Conservation (phyloP, 2,797 vertebrate genomes). For the Acrossocheilus fasciatus region DNA sequence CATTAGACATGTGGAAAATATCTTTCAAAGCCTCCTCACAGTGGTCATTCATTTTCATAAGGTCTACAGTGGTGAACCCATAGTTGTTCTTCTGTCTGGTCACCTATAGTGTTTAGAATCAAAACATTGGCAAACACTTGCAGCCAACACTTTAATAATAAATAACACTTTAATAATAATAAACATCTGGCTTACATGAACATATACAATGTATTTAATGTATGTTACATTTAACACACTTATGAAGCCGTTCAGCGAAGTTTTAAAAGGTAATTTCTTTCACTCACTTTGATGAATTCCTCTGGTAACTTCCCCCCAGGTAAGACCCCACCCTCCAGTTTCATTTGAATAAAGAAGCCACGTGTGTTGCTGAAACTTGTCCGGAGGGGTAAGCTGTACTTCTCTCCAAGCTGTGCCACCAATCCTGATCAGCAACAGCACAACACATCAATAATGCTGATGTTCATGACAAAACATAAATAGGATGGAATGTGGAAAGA, state of each 20-base stretch:
- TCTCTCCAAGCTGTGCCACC: constrained; percentile 88
- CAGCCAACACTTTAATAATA: not conserved
- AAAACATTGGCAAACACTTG: constrained; percentile 45
- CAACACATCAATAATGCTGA: constrained; percentile 4
- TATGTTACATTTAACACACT: not conserved
- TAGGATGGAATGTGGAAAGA: constrained; percentile 1
- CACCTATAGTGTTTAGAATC: constrained; percentile 78
- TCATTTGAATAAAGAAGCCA: constrained; percentile 97
- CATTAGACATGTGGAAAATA: constrained; percentile 97
- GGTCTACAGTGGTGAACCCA: constrained; percentile 90
- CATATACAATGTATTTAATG: not conserved
- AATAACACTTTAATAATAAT: not conserved
- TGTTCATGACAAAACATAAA: not conserved
- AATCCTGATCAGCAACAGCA: constrained; percentile 78
- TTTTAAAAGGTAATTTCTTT: not conserved
- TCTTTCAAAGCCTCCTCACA: constrained; percentile 95
- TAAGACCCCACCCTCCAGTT: constrained; percentile 79
- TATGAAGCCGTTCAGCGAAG: not conserved
- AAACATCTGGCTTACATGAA: not conserved
- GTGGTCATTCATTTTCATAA: constrained; percentile 98
- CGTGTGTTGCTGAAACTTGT: constrained; percentile 93
- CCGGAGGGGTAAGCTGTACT: constrained; percentile 86
- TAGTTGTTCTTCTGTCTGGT: constrained; percentile 91
- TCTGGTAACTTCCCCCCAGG: constrained; percentile 85
- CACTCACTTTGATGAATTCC: constrained; percentile 92